Percentiles rank a stretch among this genome's conserved stretches.
Conservation (phyloP, 2,797 vertebrate species). For the Ciconia nigra region DNA sequence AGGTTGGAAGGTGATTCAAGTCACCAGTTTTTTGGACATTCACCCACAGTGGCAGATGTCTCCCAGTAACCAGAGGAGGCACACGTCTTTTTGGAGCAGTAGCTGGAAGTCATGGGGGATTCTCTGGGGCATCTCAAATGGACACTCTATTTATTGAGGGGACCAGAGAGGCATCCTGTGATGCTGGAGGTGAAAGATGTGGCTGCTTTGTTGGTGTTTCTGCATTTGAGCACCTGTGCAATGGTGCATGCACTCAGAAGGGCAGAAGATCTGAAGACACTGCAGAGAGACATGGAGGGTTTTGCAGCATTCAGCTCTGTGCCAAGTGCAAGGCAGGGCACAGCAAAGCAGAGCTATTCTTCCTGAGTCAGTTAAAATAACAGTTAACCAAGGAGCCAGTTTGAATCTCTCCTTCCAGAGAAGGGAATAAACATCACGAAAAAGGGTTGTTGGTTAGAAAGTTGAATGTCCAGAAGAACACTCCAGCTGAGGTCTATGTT, state of each 20-base stretch:
- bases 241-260: fast-evolving
- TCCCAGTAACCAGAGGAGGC: background rate
- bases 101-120: background rate
- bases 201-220: background rate
- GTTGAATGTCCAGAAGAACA: background rate
- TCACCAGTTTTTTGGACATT: fast-evolving
- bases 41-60: background rate
- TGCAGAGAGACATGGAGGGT: background rate
- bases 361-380: background rate
- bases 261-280: background rate
- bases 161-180: background rate
- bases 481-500: background rate
- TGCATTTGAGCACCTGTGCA: background rate
- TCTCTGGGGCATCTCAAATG: background rate
- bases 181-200: background rate
- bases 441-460: background rate
- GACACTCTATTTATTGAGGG: background rate
- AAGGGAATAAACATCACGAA: background rate
- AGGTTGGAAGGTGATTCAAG: background rate
- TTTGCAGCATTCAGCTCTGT: background rate
- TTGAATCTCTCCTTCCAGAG: background rate
- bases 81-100: fast-evolving
- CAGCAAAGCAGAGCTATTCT: background rate
- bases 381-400: background rate
- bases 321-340: background rate